Percentiles rank a stretch among this genome's conserved stretches.
phyloP scores from a whole-genome alignment of 2,113 vertebrate species.

The Hippocampus mohnikei region DNA sequence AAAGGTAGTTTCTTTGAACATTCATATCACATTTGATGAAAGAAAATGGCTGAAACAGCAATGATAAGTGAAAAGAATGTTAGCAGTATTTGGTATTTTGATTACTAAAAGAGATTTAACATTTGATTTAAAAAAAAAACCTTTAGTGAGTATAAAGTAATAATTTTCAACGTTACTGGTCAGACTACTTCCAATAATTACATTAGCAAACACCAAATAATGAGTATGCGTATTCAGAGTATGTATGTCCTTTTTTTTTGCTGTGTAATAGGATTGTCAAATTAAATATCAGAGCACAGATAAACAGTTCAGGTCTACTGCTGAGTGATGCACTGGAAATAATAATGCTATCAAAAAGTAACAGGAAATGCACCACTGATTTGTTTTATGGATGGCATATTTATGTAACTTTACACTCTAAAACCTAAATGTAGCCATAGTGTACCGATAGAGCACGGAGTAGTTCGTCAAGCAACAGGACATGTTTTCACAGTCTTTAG shows the following conservation, averaged over 20 bases:
- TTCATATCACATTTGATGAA: neutral
- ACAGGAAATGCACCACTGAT: neutral
- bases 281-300: slow-evolving; percentile 1
- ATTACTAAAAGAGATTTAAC: neutral
- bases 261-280: neutral
- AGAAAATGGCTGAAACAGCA: neutral
- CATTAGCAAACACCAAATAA: neutral
- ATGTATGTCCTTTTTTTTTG: neutral
- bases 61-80: neutral
- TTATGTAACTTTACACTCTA: neutral
- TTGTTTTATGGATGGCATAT: neutral
- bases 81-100: neutral
- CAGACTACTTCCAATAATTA: neutral
- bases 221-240: neutral
- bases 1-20: neutral
- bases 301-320: neutral
- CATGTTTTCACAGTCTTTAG: too few species aligned
- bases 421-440: neutral
- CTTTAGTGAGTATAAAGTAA: neutral
- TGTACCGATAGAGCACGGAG: neutral
- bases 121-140: neutral
- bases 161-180: neutral
- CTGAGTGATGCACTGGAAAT: neutral
- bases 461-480: neutral
- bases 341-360: neutral